Evolutionary conservation across 2,888 invertebrate genomes (phyloP).

Genomic region (Tribolium freemani): DNA sequence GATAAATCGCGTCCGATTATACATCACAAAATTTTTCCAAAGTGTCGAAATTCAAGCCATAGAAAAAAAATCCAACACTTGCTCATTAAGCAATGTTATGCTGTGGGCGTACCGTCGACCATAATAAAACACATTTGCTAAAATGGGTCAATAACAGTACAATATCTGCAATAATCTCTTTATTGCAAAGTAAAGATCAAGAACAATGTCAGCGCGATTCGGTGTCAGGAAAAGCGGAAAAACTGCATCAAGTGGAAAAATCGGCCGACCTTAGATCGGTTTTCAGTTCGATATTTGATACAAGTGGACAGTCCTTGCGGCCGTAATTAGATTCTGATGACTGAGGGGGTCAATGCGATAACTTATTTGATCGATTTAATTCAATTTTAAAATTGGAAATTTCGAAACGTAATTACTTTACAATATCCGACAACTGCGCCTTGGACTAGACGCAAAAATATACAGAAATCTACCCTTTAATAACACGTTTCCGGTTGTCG

Average conservation of each 20-base stretch:
- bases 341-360: conserved; percentile 16
- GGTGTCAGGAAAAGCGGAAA: conserved; percentile 17
- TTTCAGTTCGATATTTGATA: conserved; percentile 20
- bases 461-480: background rate
- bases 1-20: background rate
- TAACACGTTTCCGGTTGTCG: background rate
- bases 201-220: conserved; percentile 21
- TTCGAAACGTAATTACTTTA: background rate
- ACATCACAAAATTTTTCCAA: background rate
- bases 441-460: background rate
- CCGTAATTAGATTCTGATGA: conserved; percentile 32
- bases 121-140: conserved; percentile 34
- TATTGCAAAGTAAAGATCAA: conserved; percentile 32
- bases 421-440: background rate
- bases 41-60: background rate
- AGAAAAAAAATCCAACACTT: background rate
- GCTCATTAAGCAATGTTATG: conserved; percentile 21
- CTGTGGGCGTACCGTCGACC: conserved; percentile 32
- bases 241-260: conserved; percentile 9
- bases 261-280: conserved; percentile 28
- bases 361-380: conserved; percentile 20
- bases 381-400: background rate
- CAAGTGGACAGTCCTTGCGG: conserved; percentile 21
- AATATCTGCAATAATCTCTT: conserved; percentile 25
- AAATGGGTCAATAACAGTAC: conserved; percentile 35